These are phyloP conservation scores for Whitmania pigra DNA, from an alignment of 1,140 invertebrate species.

Conservation along the genomic window DNA sequence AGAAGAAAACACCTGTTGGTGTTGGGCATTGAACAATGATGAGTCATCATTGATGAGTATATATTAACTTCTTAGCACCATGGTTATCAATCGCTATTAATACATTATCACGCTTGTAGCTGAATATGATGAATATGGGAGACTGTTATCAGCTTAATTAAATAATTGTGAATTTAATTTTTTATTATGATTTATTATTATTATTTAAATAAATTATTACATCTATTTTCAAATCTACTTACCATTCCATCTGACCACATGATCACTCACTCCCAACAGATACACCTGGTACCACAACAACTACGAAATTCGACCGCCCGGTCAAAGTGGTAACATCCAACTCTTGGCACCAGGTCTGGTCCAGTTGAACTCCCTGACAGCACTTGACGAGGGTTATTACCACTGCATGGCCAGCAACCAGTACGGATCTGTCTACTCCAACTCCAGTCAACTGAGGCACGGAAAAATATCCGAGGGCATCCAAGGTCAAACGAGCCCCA, in stretches of 20 bases:
- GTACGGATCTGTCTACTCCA: slow-evolving; percentile 17
- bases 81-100: no score
- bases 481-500: background rate
- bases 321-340: background rate
- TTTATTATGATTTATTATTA: background rate
- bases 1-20: no score
- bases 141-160: no score
- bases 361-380: background rate
- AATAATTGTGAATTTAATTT: background rate
- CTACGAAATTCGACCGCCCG: background rate
- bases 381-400: slow-evolving; percentile 15
- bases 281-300: background rate
- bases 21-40: no score
- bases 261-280: background rate
- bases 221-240: background rate
- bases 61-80: no score
- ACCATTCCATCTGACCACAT: no score
- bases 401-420: slow-evolving; percentile 21
- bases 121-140: no score
- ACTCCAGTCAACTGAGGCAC: background rate
- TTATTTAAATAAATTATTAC: background rate
- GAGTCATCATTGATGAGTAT: no score
- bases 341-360: background rate
- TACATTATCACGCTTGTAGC: no score
- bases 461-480: background rate